These are phyloP conservation scores for Escarpia spicata DNA, from an alignment of 2,888 invertebrate genomes.

Conservation along the genomic window DNA sequence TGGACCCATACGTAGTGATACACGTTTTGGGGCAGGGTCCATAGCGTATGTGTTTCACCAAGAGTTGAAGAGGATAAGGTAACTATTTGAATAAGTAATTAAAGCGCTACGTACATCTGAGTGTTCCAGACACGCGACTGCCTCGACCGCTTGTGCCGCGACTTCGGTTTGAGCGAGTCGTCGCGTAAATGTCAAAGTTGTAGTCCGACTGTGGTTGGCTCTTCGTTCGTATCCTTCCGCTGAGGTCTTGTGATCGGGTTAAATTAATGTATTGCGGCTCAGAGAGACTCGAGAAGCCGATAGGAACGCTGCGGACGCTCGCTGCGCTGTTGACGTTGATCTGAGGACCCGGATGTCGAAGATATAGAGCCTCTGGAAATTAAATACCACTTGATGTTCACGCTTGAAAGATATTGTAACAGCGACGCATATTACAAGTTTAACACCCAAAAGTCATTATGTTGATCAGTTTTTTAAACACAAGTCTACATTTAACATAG, in stretches of 20 bases:
- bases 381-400: neutral
- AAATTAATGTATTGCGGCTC: conserved; percentile 44
- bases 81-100: neutral
- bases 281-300: conserved; percentile 25
- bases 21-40: no score
- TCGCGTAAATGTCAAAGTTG: conserved; percentile 48
- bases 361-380: conserved; percentile 48
- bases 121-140: conserved; percentile 45
- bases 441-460: neutral
- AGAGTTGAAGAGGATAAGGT: no score
- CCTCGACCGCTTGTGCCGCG: conserved; percentile 44
- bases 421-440: neutral
- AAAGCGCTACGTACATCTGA: conserved; percentile 49
- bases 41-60: no score
- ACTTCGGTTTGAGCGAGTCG: conserved; percentile 50
- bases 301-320: conserved; percentile 53
- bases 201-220: conserved; percentile 55
- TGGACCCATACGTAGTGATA: no score
- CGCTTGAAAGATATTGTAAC: neutral
- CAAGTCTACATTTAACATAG: no score
- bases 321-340: conserved; percentile 43
- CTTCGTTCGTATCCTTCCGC: conserved; percentile 50
- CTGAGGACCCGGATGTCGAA: conserved; percentile 46
- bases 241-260: conserved; percentile 43
- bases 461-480: neutral